These are phyloP conservation scores for Bucorvus abyssinicus DNA, from an alignment of 2,797 vertebrate species.

Conservation along the genomic window DNA sequence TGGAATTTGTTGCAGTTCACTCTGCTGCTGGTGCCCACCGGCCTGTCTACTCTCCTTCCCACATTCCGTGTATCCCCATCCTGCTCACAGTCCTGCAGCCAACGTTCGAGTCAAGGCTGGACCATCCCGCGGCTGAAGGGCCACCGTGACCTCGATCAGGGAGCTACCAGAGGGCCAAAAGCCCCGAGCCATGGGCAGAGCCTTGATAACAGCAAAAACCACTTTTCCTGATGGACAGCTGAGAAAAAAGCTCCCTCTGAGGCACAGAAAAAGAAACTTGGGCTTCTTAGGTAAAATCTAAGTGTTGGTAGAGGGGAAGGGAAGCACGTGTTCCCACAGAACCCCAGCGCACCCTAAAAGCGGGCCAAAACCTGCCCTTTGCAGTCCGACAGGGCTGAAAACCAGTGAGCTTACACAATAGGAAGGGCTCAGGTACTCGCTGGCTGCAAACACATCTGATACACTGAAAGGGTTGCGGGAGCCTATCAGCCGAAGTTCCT, in stretches of 20 bases:
- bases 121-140: not conserved
- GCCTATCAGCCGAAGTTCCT: slow-evolving; percentile 75
- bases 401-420: not conserved
- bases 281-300: not conserved
- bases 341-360: not conserved
- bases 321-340: fast-evolving
- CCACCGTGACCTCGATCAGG: fast-evolving
- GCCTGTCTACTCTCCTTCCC: not conserved
- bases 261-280: not conserved
- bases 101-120: not conserved
- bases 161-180: not conserved
- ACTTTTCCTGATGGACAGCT: not conserved
- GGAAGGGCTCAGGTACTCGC: slow-evolving; percentile 34
- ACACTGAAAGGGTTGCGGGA: slow-evolving; percentile 45
- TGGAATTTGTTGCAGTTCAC: no score
- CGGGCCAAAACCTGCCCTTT: not conserved
- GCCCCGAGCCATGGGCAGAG: fast-evolving
- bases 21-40: not conserved
- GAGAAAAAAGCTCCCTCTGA: not conserved
- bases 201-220: not conserved
- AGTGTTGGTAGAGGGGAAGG: fast-evolving
- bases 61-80: fast-evolving
- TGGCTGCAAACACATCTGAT: slow-evolving; percentile 48
- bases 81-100: not conserved
- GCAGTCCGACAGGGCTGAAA: not conserved